Conservation (phyloP, 2,113 vertebrate genomes). For the Pseudorhombus dupliciocellatus region DNA sequence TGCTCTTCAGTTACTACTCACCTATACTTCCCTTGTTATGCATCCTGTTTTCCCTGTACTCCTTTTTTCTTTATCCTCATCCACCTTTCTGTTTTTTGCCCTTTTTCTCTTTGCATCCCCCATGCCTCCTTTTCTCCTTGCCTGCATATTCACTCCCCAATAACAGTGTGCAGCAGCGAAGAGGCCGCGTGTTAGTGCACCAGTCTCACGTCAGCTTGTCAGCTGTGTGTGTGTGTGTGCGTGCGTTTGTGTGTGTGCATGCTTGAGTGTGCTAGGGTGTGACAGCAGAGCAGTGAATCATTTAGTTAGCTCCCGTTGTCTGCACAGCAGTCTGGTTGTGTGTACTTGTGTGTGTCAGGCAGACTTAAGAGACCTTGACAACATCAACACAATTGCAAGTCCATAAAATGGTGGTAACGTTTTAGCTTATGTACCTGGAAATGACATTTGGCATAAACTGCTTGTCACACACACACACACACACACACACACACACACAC, state of each 20-base stretch:
- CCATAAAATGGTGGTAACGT: constrained; percentile 60
- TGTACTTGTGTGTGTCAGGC: constrained; percentile 28
- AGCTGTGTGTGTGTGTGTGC: constrained; percentile 36
- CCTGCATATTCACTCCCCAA: constrained; percentile 29
- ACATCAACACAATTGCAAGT: constrained; percentile 67
- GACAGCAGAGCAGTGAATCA: constrained; percentile 61
- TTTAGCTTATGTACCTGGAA: constrained; percentile 67
- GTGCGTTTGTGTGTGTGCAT: constrained; percentile 4
- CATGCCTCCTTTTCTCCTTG: not conserved
- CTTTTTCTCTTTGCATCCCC: not conserved
- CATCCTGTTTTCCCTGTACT: not conserved
- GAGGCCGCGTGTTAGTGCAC: constrained; percentile 37
- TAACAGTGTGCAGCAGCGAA: constrained; percentile 37
- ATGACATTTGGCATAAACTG: constrained; percentile 64
- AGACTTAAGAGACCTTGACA: constrained; percentile 68
- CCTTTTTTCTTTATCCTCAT: not conserved
- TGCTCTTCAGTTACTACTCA: constrained; percentile 5
- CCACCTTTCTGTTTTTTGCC: not conserved
- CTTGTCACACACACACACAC: constrained; percentile 40
- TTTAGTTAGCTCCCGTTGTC: constrained; percentile 57
- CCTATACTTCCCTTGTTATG: not conserved
- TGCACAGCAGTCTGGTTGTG: constrained; percentile 27
- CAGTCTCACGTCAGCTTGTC: constrained; percentile 51
- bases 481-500: not conserved
- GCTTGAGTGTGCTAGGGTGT: constrained; percentile 24